Conservation (phyloP, 2,888 invertebrate genomes). For the Ectemnius cavifrons region DNA sequence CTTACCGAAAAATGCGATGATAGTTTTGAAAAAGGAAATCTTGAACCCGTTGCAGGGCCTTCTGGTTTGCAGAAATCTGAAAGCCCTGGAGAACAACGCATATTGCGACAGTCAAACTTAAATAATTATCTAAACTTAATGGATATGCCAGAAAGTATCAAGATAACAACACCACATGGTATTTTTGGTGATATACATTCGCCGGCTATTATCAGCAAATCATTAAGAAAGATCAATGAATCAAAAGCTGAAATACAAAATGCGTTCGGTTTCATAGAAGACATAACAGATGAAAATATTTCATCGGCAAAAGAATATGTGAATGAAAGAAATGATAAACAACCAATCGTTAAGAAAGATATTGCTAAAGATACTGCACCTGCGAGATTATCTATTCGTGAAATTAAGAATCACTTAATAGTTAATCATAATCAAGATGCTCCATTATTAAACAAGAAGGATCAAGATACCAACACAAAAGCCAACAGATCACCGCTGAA, state of each 20-base stretch:
- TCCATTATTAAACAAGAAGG: conserved; percentile 15
- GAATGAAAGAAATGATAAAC: not conserved
- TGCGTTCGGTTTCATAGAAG: conserved; percentile 70
- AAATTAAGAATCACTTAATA: conserved; percentile 55
- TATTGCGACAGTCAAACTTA: conserved; percentile 67
- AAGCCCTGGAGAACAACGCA: conserved; percentile 26
- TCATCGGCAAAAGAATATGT: not conserved
- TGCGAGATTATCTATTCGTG: conserved; percentile 50
- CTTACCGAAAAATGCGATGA: too few species aligned
- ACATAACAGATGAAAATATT: conserved; percentile 25
- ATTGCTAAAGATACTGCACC: conserved; percentile 17
- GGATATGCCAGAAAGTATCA: conserved; percentile 64
- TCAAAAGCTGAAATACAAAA: conserved; percentile 52
- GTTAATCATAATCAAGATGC: conserved; percentile 13
- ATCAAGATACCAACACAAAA: conserved; percentile 7
- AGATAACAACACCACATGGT: conserved; percentile 64
- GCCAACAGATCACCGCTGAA: conserved; percentile 15
- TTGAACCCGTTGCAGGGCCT: conserved; percentile 52
- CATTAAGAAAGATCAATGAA: conserved; percentile 28
- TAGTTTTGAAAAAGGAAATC: conserved; percentile 28
- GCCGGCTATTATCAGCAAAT: conserved; percentile 51
- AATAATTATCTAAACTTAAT: conserved; percentile 67
- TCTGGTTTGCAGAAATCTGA: conserved; percentile 51
- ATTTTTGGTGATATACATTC: conserved; percentile 65
- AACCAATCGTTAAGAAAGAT: not conserved